Base-by-base conservation (phyloP, 2,888 invertebrate genomes). In the Ochropleura plecta region DNA sequence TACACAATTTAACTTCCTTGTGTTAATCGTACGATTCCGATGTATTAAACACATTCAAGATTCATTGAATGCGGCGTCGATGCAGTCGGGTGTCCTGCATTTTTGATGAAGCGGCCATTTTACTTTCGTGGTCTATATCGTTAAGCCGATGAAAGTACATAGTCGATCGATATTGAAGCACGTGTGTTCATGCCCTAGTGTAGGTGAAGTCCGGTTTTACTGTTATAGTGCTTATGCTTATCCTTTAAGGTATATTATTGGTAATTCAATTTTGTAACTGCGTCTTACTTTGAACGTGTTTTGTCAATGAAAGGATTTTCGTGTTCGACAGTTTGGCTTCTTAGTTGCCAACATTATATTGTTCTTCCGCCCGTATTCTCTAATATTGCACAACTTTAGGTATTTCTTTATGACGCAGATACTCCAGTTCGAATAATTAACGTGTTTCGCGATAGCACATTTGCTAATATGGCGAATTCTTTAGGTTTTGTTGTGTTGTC, bases 61-160 rank as follows among this genome's bases (percentile, higher is more conserved):
- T 82, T 84, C 64, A 81, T 69, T 59, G 81, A 76, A 81, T 69
- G 76, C 72, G 65, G 65, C 72, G 77, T 74, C 72, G 20, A 70
- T 75, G 74, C 74, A 81, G 78, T 72, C 42, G 63, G n/a, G 51
- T 76, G 71, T 64, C 62, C 57, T 12, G 84, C 78, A 85, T 80
- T 76, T 74, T 81, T 81, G 70, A 76, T 85, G 71, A 74, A 76
- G 64, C 67, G 66, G 70, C 65, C 79, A 70, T 82, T 78, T 63
- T 76, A 59, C 49, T 42, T 70, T 80, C 80, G 81, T 66, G 68
- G 81, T 68, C 55, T 75, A 75, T 69, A 66, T 72, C 67, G 59
- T 64, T 73, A 72, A 64, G 59, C 68, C 63, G 65, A 84, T 78
- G 86, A 84, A 79, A 86, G 86, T 78, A 70, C 69, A 40, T 72